Base-by-base conservation (phyloP, 2,888 invertebrate genomes). In the Morinoia aosen region DNA sequence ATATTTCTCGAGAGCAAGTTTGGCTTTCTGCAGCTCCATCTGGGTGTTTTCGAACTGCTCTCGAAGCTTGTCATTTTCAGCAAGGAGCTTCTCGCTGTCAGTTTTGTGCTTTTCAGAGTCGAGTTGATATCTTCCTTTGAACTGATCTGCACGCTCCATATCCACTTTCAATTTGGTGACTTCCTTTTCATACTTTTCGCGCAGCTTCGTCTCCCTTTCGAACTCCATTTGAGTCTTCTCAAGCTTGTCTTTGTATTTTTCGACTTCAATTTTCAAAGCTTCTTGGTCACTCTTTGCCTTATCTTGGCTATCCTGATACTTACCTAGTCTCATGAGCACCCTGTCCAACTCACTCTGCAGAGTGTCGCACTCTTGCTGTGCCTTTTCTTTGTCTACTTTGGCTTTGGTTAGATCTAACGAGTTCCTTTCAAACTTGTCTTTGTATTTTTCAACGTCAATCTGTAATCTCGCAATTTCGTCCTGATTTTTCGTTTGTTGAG, bases 361-460 rank as follows among this genome's bases (percentile, higher is more conserved):
- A 93, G 98, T 98, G 97, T 98, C 98, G 2, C 98, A 98, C 96
- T 98, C 98, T 96, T 98, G 97, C 96, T 98, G 98, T 48, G 98
- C 97, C 97, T 98, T 98, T 96, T 98, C 98, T 95, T 98, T 97
- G 97, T 98, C 98, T 0, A 98, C 98, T 97, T 99, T 98, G 19
- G 98, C 98, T 97, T 98, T 98, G 96, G 99, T 98, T 96, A 99
- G 97, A 97, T 99, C 99, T 25, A 98, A 98, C 97, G 99, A 98
- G 96, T 98, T 98, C 97, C 98, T 98, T 97, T 99, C 99, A 97
- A 98, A 98, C 97, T 99, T 99, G 97, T 99, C 99, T 97, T 98
- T 98, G 98, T 98, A 98, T 97, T 99, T 99, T 97, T 99, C 99
- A 93, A 98, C 98, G 97, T 99, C 99, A 95, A 98, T 99, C 97